These are phyloP conservation scores for Agonopterix arenella DNA, from an alignment of 2,888 invertebrate species.

Conservation along the genomic window DNA sequence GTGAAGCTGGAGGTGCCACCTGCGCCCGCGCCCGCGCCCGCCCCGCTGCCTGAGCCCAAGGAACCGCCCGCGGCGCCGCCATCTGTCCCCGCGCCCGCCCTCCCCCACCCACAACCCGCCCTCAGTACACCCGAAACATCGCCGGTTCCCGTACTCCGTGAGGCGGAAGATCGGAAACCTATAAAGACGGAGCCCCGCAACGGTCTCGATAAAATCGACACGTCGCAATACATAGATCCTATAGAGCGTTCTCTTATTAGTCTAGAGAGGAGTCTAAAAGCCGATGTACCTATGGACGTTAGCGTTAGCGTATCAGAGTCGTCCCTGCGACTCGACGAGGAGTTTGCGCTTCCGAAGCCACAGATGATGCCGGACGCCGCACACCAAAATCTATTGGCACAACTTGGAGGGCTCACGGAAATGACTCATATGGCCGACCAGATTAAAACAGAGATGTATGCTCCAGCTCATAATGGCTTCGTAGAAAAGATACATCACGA, in stretches of 20 bases:
- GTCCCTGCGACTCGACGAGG: slow-evolving; percentile 66
- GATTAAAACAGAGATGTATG: slow-evolving; percentile 56
- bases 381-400: slow-evolving; percentile 65
- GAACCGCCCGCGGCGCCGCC: slow-evolving; percentile 31
- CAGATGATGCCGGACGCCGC: slow-evolving; percentile 50
- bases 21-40: slow-evolving; percentile 38
- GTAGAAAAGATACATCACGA: slow-evolving; percentile 56
- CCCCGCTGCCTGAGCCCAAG: slow-evolving; percentile 19
- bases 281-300: slow-evolving; percentile 74
- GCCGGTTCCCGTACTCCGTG: slow-evolving; percentile 23
- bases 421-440: slow-evolving; percentile 56
- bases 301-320: slow-evolving; percentile 66
- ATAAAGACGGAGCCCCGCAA: slow-evolving; percentile 54
- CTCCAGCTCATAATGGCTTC: slow-evolving; percentile 61
- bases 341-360: slow-evolving; percentile 60
- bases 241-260: slow-evolving; percentile 84
- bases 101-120: slow-evolving; percentile 8
- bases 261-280: slow-evolving; percentile 79
- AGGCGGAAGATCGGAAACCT: slow-evolving; percentile 38
- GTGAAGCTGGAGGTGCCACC: slow-evolving; percentile 24
- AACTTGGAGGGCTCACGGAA: slow-evolving; percentile 58
- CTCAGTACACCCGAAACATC: slow-evolving; percentile 30
- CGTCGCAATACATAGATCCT: slow-evolving; percentile 78
- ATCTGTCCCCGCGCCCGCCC: slow-evolving; percentile 11
- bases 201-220: slow-evolving; percentile 60